A percentile compares a stretch with the other conserved stretches of the same genome.
Conservation (phyloP, 1,140 invertebrate species). For the Sarcophaga bullata region DNA sequence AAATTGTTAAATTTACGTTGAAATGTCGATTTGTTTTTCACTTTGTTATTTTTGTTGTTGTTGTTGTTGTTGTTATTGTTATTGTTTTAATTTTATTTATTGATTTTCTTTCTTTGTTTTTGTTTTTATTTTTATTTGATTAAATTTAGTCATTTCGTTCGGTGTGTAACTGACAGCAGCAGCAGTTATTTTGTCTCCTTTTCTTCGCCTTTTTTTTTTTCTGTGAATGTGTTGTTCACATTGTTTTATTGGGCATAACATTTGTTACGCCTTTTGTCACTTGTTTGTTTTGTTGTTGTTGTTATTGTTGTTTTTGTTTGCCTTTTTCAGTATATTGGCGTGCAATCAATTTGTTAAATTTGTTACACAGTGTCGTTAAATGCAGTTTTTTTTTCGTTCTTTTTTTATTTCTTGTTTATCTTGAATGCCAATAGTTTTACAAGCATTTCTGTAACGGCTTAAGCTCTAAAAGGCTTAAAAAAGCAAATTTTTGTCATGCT, state of each 20-base stretch:
- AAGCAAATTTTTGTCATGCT: neutral
- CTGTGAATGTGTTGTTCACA: neutral
- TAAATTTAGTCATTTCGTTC: neutral
- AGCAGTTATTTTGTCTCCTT: too few relatives aligned
- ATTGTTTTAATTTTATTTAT: too few relatives aligned
- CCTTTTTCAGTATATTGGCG: neutral
- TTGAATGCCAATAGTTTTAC: neutral
- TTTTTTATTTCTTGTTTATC: neutral
- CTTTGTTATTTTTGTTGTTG: neutral
- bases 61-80: too few relatives aligned
- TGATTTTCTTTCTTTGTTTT: neutral
- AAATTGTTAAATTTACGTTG: constrained; percentile 19
- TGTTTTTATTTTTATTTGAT: constrained; percentile 8
- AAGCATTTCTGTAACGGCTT: neutral
- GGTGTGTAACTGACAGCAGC: neutral
- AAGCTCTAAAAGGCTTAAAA: constrained; percentile 12
- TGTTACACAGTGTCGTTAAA: neutral
- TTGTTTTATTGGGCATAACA: neutral
- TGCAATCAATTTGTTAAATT: constrained; percentile 22
- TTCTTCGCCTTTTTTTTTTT: too few relatives aligned
- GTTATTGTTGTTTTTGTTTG: too few relatives aligned
- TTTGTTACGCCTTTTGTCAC: constrained; percentile 21
- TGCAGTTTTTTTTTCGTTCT: too few relatives aligned
- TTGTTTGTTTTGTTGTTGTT: neutral
- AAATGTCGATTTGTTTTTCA: neutral